A percentile compares a stretch with the other conserved stretches of the same genome.
phyloP scores from a whole-genome alignment of 2,888 invertebrate species.

The Stomorhina lunata region DNA sequence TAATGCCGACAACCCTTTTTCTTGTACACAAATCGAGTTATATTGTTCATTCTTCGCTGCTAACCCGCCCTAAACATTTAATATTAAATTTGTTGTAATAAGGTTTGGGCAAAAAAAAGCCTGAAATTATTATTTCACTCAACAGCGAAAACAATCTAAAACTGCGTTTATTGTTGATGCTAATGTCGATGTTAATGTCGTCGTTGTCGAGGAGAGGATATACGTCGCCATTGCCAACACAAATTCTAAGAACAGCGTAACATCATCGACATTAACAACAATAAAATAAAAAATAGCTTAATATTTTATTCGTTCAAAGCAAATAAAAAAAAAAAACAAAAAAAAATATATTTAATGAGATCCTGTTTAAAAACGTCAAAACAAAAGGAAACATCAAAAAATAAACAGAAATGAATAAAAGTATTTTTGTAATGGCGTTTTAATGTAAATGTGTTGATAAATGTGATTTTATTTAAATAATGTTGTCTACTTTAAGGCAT shows the following conservation, averaged over 20 bases:
- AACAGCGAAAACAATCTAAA: not conserved
- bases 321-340: too few species aligned
- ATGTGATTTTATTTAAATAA: constrained; percentile 21
- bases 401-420: not conserved
- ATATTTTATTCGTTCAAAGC: not conserved
- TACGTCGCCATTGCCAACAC: too few species aligned
- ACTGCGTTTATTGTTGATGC: not conserved
- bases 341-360: constrained; percentile 8
- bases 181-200: not conserved
- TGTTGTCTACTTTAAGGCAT: constrained; percentile 5
- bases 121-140: constrained; percentile 22
- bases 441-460: constrained; percentile 13
- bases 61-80: constrained; percentile 18
- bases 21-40: not conserved
- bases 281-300: not conserved
- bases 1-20: not conserved
- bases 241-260: too few species aligned
- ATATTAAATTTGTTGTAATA: not conserved
- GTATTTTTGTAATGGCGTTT: not conserved
- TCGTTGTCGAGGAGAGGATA: too few species aligned
- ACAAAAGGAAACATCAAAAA: not conserved
- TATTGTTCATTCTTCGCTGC: not conserved
- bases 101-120: not conserved
- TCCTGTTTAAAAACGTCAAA: not conserved
- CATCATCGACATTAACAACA: not conserved